A percentile compares a stretch with the other conserved stretches of the same genome.
Evolutionary conservation across 2,888 invertebrate species (phyloP).

Genomic region (Pinctada fucata): DNA sequence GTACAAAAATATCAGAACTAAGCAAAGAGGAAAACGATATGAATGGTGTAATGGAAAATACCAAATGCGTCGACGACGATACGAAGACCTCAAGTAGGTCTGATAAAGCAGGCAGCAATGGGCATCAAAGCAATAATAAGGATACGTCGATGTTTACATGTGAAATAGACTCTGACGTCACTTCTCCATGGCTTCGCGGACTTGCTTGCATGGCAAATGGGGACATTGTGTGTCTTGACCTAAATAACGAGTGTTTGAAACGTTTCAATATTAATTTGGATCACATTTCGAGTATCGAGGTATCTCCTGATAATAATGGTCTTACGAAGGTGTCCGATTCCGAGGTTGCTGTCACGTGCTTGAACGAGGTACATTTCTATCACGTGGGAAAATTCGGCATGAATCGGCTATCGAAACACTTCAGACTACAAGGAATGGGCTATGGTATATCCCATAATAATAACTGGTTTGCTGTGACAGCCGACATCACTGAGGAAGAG

Average conservation of each 20-base stretch:
- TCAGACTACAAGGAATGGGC: slow-evolving; percentile 24
- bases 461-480: slow-evolving; percentile 24
- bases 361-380: slow-evolving; percentile 38
- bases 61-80: too few relatives aligned
- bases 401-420: slow-evolving; percentile 25
- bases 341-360: slow-evolving; percentile 34
- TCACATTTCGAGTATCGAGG: slow-evolving; percentile 16
- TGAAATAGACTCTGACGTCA: slow-evolving; percentile 18
- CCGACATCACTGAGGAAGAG: slow-evolving; percentile 22
- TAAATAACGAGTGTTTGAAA: slow-evolving; percentile 31
- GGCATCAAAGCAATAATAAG: neutral
- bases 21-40: too few relatives aligned
- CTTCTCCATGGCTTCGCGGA: slow-evolving; percentile 30
- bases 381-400: slow-evolving; percentile 34
- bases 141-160: slow-evolving; percentile 15
- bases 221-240: slow-evolving; percentile 24
- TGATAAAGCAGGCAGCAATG: too few relatives aligned
- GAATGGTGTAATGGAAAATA: too few relatives aligned
- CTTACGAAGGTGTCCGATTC: slow-evolving; percentile 22
- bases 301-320: slow-evolving; percentile 17
- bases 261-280: slow-evolving; percentile 26
- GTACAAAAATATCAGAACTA: too few relatives aligned
- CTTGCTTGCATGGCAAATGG: slow-evolving; percentile 18
- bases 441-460: slow-evolving; percentile 27
- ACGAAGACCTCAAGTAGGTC: too few relatives aligned